Base-by-base conservation (phyloP, 2,113 vertebrate species). In the Cathartes aura region DNA sequence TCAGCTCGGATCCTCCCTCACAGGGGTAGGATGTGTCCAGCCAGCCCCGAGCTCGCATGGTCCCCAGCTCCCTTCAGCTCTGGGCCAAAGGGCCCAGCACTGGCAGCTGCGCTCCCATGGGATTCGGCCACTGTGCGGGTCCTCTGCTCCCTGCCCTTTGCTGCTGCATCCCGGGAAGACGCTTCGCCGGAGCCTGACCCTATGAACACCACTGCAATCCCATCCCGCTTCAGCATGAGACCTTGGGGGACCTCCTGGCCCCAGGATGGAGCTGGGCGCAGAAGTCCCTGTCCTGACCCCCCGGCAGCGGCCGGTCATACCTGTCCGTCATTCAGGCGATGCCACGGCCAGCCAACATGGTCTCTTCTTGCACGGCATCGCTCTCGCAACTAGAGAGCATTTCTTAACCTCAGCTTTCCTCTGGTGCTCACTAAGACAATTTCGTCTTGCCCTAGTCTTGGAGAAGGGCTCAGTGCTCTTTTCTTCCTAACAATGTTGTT, bases 71-170 rank as follows among this genome's bases (percentile, higher is more conserved):
- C 36, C 68, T 66, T 47, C 72, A 94, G 64, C 80, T 95, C 94
- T 70, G 72, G 91, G 93, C 63, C 74, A 96, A 91, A 94, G 91
- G 94, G 38, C 38, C 38, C 84, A 80, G 60, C 12, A 1, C 68
- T 0, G 0, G 32, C 0, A 0, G 18, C 92, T 63, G 59, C 0
- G 26, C 8, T 90, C 87, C 87, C 87, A 43, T 0, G 2, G 88
- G 84, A 74, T 75, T 68, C 2, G 4, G 56, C 20, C 52, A 76
- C 47, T 0, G 0, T 8, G 0, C 1, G 0, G 26, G 79, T 43
- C 62, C 75, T 90, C 75, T 0, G 6, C 71, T 86, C 88, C 82
- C 58, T 95, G 89, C 71, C 75, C 86, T 86, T 73, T 68, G 74
- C 71, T 7, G 4, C 86, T 58, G 62, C 71, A 62, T 8, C 79